Conservation (phyloP, 2,888 invertebrate species). For the Orchesella flavescens region DNA sequence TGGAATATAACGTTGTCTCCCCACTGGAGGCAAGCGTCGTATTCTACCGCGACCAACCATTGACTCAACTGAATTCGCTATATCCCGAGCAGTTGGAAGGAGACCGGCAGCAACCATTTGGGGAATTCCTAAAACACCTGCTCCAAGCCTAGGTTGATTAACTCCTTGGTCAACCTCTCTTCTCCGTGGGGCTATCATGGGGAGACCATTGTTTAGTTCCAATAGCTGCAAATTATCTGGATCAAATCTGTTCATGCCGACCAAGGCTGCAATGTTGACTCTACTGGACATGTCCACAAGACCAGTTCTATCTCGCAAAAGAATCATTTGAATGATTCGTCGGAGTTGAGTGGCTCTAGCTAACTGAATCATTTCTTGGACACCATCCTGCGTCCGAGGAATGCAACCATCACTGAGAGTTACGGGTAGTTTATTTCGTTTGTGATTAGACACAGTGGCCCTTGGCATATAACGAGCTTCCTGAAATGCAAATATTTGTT, state of each 20-base stretch:
- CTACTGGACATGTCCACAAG: conserved; percentile 53
- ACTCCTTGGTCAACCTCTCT: conserved; percentile 35
- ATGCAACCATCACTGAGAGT: conserved; percentile 58
- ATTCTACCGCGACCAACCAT: conserved; percentile 48
- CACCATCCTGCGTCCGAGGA: conserved; percentile 30
- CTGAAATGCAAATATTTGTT: conserved; percentile 45
- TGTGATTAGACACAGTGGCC: conserved; percentile 36
- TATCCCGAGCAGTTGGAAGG: conserved; percentile 52
- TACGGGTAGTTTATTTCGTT: conserved; percentile 19
- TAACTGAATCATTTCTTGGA: conserved; percentile 50
- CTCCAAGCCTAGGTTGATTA: conserved; percentile 39
- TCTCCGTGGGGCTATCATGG: conserved; percentile 60
- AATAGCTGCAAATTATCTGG: conserved; percentile 64
- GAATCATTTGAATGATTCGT: conserved; percentile 58
- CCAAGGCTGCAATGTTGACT: conserved; percentile 56
- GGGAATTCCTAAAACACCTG: conserved; percentile 56
- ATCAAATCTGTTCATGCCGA: conserved; percentile 57
- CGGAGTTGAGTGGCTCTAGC: conserved; percentile 60
- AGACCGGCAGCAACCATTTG: conserved; percentile 64
- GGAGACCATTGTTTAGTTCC: conserved; percentile 60
- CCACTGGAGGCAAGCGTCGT: conserved; percentile 50
- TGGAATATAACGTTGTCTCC: conserved; percentile 40
- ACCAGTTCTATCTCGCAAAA: conserved; percentile 55
- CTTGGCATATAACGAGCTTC: conserved; percentile 36
- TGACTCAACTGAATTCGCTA: conserved; percentile 50